A percentile compares a stretch with the other conserved stretches of the same genome.
These are phyloP conservation scores for Philotrypesis tridentata DNA, from an alignment of 1,140 invertebrate genomes.

Conservation along the genomic window DNA sequence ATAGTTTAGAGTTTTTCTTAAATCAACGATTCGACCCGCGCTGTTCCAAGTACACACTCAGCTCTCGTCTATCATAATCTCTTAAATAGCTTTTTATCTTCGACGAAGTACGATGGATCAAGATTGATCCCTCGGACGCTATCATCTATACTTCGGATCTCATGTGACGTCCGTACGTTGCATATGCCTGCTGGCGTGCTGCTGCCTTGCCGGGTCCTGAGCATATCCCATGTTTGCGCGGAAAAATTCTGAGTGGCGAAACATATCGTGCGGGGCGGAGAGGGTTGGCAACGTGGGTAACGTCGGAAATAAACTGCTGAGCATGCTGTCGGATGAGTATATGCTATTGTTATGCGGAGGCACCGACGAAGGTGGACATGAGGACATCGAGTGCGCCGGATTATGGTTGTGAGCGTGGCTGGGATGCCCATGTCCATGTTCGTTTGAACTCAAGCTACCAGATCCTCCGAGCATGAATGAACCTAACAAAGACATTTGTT, in stretches of 20 bases:
- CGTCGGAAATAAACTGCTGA: slow-evolving; percentile 62
- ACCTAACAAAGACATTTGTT: slow-evolving; percentile 18
- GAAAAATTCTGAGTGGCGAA: slow-evolving; percentile 63
- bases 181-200: slow-evolving; percentile 54
- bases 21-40: slow-evolving; percentile 20
- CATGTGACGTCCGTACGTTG: slow-evolving; percentile 62
- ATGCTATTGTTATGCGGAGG: slow-evolving; percentile 57
- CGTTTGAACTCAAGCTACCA: slow-evolving; percentile 48
- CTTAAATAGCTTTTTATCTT: slow-evolving; percentile 38
- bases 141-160: neutral
- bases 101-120: slow-evolving; percentile 42
- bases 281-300: slow-evolving; percentile 60
- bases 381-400: slow-evolving; percentile 35
- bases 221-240: slow-evolving; percentile 62
- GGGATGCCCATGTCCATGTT: slow-evolving; percentile 47
- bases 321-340: slow-evolving; percentile 62
- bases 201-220: slow-evolving; percentile 60
- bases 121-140: neutral
- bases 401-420: slow-evolving; percentile 18
- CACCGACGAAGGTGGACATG: slow-evolving; percentile 49
- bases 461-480: slow-evolving; percentile 49
- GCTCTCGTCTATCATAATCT: slow-evolving; percentile 33
- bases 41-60: slow-evolving; percentile 30
- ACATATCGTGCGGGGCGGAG: slow-evolving; percentile 61
- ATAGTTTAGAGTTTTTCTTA: slow-evolving; percentile 15